A percentile compares a stretch with the other conserved stretches of the same genome.
These are phyloP conservation scores for Rattus rattus DNA, from an alignment of 2,113 vertebrate genomes.

Conservation along the genomic window DNA sequence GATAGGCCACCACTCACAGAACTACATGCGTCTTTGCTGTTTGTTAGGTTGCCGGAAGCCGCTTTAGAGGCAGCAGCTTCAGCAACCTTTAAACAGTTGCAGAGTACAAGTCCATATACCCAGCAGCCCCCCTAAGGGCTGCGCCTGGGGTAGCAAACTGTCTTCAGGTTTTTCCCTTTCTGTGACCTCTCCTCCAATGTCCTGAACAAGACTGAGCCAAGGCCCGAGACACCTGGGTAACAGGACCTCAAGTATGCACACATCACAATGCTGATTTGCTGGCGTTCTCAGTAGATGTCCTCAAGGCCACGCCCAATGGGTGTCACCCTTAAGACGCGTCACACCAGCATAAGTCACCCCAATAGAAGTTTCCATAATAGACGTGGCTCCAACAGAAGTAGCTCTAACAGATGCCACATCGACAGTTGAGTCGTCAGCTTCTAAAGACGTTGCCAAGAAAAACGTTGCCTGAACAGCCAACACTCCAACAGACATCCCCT, in stretches of 20 bases:
- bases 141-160: neutral
- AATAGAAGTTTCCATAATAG: neutral
- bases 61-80: neutral
- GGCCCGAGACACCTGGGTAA: neutral
- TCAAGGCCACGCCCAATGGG: neutral
- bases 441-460: neutral
- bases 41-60: neutral
- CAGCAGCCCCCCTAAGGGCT: neutral
- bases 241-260: neutral
- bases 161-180: fast-evolving
- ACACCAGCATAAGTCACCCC: neutral
- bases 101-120: slow-evolving; percentile 32
- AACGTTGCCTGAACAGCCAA: neutral
- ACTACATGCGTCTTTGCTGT: fast-evolving
- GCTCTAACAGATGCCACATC: neutral
- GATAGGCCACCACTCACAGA: neutral
- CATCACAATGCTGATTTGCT: neutral
- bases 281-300: fast-evolving
- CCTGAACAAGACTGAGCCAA: neutral
- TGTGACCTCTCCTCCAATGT: fast-evolving
- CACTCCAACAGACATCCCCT: neutral
- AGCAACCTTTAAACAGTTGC: neutral
- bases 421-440: neutral
- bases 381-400: neutral
- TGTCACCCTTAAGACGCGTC: neutral